Evolutionary conservation across 2,797 vertebrate genomes (phyloP).

Genomic region (Betta splendens): DNA sequence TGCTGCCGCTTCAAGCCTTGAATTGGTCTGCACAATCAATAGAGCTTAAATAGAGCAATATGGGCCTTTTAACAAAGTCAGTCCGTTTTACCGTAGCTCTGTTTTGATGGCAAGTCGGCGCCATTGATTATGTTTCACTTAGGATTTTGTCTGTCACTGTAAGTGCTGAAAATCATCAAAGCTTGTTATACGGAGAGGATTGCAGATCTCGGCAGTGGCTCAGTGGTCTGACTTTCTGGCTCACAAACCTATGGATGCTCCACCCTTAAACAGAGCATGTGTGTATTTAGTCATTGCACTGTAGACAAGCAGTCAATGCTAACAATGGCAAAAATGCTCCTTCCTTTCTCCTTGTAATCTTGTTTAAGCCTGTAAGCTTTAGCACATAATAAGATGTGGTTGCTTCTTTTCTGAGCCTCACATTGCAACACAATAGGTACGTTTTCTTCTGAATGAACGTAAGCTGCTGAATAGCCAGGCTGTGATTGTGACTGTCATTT

Average conservation of each 20-base stretch:
- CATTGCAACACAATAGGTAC: conserved; percentile 12
- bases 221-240: conserved; percentile 17
- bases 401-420: conserved; percentile 1
- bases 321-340: neutral
- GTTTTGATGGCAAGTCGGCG: conserved; percentile 20
- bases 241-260: conserved; percentile 23
- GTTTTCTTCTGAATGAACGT: conserved; percentile 9
- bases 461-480: conserved; percentile 16
- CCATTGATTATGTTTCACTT: conserved; percentile 51
- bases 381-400: neutral
- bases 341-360: neutral
- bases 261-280: conserved; percentile 9
- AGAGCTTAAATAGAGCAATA: conserved; percentile 32
- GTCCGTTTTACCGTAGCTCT: conserved; percentile 2
- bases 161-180: conserved; percentile 27
- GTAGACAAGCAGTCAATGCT: neutral
- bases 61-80: conserved; percentile 10
- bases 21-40: conserved; percentile 37
- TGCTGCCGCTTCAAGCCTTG: conserved; percentile 17
- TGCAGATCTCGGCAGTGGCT: conserved; percentile 27
- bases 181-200: conserved; percentile 34
- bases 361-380: neutral
- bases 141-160: conserved; percentile 27
- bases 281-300: conserved; percentile 3
- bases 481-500: conserved; percentile 18